Percentiles rank a stretch among this genome's conserved stretches.
Conservation (phyloP, 2,113 vertebrate species). For the Myodes glareolus region DNA sequence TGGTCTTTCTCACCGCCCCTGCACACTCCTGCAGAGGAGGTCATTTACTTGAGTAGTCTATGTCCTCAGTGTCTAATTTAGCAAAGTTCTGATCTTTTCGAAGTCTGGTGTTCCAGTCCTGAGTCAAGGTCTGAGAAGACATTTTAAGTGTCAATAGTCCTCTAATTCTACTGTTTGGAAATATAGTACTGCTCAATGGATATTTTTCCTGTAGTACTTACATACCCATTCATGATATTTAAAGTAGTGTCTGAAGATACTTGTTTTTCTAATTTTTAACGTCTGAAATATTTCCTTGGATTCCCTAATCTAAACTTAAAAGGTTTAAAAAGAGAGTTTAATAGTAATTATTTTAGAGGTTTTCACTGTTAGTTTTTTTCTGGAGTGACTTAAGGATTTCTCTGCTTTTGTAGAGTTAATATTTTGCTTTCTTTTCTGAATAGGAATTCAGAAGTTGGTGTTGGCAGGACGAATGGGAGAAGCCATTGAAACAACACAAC, state of each 20-base stretch:
- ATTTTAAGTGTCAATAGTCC: background rate
- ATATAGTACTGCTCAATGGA: background rate
- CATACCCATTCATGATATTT: background rate
- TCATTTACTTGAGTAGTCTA: background rate
- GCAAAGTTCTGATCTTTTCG: background rate
- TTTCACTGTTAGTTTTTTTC: background rate
- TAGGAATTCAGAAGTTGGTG: slow-evolving; percentile 99
- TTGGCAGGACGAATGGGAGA: slow-evolving; percentile 99
- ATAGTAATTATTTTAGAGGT: slow-evolving; percentile 4
- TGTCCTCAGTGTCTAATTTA: background rate
- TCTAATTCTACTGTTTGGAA: slow-evolving; percentile 29
- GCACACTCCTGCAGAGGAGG: background rate
- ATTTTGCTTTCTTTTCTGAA: slow-evolving; percentile 82
- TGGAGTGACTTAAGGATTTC: background rate
- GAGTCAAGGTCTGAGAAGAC: background rate
- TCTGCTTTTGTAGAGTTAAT: slow-evolving; percentile 45
- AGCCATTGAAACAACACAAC: slow-evolving; percentile 99
- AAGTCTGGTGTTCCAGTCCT: background rate
- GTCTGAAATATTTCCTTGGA: slow-evolving; percentile 20
- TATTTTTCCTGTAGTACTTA: slow-evolving; percentile 2
- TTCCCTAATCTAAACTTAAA: slow-evolving; percentile 19
- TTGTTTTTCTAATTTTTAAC: background rate
- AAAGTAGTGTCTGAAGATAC: background rate
- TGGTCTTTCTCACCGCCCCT: background rate
- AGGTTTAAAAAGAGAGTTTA: slow-evolving; percentile 29